These are phyloP conservation scores for Halichoerus grypus DNA, from an alignment of 2,113 vertebrate genomes.

Conservation along the genomic window DNA sequence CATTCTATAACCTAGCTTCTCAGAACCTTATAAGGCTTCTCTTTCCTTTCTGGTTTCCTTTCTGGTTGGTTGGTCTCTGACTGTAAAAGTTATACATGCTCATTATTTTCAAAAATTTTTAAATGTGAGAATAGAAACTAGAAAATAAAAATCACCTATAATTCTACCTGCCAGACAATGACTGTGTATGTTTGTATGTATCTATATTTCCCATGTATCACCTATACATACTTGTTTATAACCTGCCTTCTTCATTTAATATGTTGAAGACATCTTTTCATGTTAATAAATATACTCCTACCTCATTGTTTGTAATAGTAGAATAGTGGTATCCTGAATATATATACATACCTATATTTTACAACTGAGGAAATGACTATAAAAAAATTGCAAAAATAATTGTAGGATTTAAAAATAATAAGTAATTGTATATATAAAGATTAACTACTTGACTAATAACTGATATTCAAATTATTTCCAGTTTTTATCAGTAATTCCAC, in stretches of 20 bases:
- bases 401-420: slow-evolving; percentile 14
- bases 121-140: slow-evolving; percentile 13
- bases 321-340: background rate
- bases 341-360: background rate
- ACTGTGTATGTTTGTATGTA: background rate
- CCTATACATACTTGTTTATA: background rate
- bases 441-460: slow-evolving; percentile 31
- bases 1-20: background rate
- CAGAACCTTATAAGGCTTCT: background rate
- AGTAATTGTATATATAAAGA: slow-evolving; percentile 30
- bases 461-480: slow-evolving; percentile 43
- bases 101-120: slow-evolving; percentile 4
- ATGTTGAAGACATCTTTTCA: slow-evolving; percentile 8
- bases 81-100: background rate
- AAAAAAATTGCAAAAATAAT: slow-evolving; percentile 56
- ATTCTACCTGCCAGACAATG: background rate
- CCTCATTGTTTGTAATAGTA: background rate
- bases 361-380: background rate
- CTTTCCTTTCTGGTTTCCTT: background rate
- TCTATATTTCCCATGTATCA: slow-evolving; percentile 5
- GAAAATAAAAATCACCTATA: slow-evolving; percentile 41
- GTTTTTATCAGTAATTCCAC: background rate
- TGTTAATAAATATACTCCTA: background rate
- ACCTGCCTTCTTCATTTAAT: background rate
- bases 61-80: background rate